A percentile compares a stretch with the other conserved stretches of the same genome.
Evolutionary conservation across 1,140 invertebrate species (phyloP).

Genomic region (Drosophila serrata): DNA sequence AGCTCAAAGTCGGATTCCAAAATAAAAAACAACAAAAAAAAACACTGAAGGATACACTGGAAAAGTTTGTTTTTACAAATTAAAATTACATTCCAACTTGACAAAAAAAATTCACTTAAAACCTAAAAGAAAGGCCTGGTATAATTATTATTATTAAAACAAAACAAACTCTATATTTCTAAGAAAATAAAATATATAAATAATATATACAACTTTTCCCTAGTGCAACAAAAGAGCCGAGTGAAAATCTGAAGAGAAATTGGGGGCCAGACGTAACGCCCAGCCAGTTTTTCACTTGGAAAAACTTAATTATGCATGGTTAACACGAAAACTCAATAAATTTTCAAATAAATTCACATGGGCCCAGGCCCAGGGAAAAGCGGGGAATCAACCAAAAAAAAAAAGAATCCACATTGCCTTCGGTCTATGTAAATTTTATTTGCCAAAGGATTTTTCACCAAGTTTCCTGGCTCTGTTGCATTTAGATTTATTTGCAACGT

Average conservation of each 20-base stretch:
- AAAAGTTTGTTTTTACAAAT: not conserved
- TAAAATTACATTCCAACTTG: not conserved
- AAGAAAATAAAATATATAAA: not conserved
- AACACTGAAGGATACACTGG: constrained; percentile 1
- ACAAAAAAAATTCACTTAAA: no score
- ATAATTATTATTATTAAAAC: not conserved
- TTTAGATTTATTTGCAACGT: constrained; percentile 66
- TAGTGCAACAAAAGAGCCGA: not conserved
- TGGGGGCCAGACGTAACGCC: constrained; percentile 23
- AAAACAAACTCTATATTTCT: not conserved
- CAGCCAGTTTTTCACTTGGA: constrained; percentile 41
- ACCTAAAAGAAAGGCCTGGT: accelerated
- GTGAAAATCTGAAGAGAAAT: constrained; percentile 11
- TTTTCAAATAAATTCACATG: constrained; percentile 82
- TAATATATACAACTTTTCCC: not conserved
- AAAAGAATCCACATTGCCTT: constrained; percentile 7
- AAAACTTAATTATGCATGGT: constrained; percentile 85
- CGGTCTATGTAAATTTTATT: constrained; percentile 78
- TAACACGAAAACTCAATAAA: constrained; percentile 85
- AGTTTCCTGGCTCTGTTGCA: constrained; percentile 68
- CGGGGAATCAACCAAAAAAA: not conserved
- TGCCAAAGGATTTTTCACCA: constrained; percentile 81
- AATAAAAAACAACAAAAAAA: not conserved
- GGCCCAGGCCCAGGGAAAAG: not conserved
- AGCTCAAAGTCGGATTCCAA: constrained; percentile 4